phyloP scores from a whole-genome alignment of 64 coral and sea anemone species.

The Montipora capricornis region DNA sequence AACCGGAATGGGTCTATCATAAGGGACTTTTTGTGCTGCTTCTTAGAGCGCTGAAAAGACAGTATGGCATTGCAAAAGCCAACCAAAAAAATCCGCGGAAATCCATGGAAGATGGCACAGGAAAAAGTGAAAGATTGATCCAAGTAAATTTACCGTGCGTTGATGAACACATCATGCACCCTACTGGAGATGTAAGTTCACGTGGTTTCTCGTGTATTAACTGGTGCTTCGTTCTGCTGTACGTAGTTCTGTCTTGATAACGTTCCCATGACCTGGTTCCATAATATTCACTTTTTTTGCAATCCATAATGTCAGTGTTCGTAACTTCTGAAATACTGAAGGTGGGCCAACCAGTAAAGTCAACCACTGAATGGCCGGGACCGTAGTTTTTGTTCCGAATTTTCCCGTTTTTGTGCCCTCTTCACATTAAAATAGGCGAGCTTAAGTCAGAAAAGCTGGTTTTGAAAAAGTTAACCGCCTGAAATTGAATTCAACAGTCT shows the following conservation, averaged over 20 bases:
- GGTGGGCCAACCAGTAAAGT: too few relatives aligned
- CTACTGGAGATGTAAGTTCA: conserved; percentile 8
- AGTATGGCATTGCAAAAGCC: conserved; percentile 34
- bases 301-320: background rate
- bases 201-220: too few relatives aligned
- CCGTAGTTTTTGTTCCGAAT: too few relatives aligned
- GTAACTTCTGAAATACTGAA: too few relatives aligned
- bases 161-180: background rate
- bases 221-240: background rate
- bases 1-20: too few relatives aligned
- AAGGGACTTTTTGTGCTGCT: background rate
- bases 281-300: background rate
- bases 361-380: too few relatives aligned
- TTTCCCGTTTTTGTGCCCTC: too few relatives aligned
- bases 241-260: background rate
- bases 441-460: too few relatives aligned
- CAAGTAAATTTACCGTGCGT: background rate
- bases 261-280: background rate
- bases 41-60: conserved; percentile 40
- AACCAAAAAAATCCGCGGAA: conserved; percentile 17
- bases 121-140: conserved; percentile 30
- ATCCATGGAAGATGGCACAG: background rate
- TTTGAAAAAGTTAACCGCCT: too few relatives aligned
- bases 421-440: too few relatives aligned
- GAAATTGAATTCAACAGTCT: too few relatives aligned